Evolutionary conservation across 2,797 vertebrate genomes (phyloP).

Genomic region (Lemur catta): DNA sequence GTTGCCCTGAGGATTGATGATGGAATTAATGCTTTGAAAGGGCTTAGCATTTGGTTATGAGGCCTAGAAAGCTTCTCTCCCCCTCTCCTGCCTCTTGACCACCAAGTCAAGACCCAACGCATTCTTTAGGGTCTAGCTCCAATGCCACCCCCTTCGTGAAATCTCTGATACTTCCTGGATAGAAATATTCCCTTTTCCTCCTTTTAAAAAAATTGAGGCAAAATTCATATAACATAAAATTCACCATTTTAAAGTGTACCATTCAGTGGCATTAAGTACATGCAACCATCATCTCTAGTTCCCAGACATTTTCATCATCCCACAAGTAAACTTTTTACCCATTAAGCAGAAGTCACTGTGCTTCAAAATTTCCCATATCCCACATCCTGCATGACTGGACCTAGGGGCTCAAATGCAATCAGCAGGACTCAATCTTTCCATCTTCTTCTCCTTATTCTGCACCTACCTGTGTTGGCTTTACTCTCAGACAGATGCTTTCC

Average conservation of each 20-base stretch:
- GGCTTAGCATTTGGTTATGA: neutral
- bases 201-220: neutral
- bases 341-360: neutral
- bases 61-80: neutral
- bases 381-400: neutral
- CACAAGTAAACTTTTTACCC: neutral
- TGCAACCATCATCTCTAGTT: neutral
- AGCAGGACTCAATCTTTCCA: neutral
- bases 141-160: neutral
- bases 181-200: neutral
- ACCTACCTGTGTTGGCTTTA: neutral
- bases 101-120: neutral
- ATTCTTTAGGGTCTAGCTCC: neutral
- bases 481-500: neutral
- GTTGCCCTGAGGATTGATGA: neutral
- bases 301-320: neutral
- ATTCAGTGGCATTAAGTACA: neutral
- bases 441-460: neutral
- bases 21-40: neutral
- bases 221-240: neutral
- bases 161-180: neutral
- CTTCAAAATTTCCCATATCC: neutral
- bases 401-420: neutral
- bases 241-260: neutral
- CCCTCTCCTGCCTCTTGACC: neutral